Evolutionary conservation across 2,888 invertebrate genomes (phyloP).

Genomic region (Busseola fusca): DNA sequence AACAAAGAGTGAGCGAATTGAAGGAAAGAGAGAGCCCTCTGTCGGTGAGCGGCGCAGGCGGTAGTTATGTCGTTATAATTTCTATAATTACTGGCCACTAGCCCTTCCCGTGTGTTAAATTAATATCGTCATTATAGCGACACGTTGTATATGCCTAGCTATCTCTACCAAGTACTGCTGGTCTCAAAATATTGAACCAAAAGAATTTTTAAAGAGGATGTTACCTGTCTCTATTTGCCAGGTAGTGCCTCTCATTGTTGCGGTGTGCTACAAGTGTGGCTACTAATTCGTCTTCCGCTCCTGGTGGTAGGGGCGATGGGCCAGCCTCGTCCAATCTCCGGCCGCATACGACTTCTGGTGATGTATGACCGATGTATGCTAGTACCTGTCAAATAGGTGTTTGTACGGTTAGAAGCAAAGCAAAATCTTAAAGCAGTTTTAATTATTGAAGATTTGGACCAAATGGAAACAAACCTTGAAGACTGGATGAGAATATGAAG

Average conservation of each 20-base stretch:
- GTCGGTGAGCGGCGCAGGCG: no score
- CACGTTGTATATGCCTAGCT: no score
- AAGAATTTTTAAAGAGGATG: no score
- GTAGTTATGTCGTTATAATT: no score
- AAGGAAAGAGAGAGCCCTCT: no score
- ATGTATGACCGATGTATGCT: slow-evolving; percentile 96
- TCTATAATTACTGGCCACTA: no score
- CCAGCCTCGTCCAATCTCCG: slow-evolving; percentile 94
- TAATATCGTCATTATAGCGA: no score
- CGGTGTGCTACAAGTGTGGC: slow-evolving; percentile 95
- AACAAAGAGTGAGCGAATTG: no score
- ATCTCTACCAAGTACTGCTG: not conserved
- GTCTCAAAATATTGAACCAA: not conserved
- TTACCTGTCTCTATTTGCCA: slow-evolving; percentile 81
- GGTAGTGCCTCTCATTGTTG: slow-evolving; percentile 94
- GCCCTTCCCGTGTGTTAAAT: no score
- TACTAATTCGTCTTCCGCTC: slow-evolving; percentile 95
- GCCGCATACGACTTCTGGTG: slow-evolving; percentile 94
- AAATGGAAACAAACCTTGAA: not conserved
- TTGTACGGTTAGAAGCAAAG: not conserved
- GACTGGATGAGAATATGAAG: not conserved
- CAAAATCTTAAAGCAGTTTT: not conserved
- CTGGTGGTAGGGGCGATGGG: slow-evolving; percentile 92
- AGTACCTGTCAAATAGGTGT: slow-evolving; percentile 89
- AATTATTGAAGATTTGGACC: not conserved